Evolutionary conservation across 2,797 vertebrate species (phyloP), one percentile per base, ranked within the genome.

Genomic region (Ataeniobius toweri): DNA sequence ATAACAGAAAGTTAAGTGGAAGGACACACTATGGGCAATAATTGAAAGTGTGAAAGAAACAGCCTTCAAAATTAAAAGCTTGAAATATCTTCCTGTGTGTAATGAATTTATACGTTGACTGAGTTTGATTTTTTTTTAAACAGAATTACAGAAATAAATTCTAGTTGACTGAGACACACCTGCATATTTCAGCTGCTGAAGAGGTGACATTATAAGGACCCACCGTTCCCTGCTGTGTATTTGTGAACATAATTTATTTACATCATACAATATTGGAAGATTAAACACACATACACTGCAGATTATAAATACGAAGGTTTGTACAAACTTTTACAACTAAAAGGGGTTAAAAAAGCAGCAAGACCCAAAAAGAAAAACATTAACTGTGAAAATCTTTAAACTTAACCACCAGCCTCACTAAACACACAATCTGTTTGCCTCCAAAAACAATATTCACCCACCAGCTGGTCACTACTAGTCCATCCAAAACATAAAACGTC

Each of bases 241-340:
- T 89, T 94, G 93, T 93, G 92, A 94, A 95, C 94, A 95, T 91
- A 86, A 91, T 95, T 95, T 95, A 95, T 96, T 95, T 94, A 94
- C 93, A 95, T 91, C 84, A 93, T 94, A 94, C 92, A 88, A 91
- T 91, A 93, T 88, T 86, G 92, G 89, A 92, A 87, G 93, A 92
- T 91, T 94, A 94, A 76, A 89, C 93, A 65, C 61, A 13, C 58
- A 28, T 28, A 63, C 61, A 63, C 89, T 74, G 89, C 90, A 94
- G 92, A 93, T 94, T 94, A 95, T 95, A 96, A 96, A 96, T 95
- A 95, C 95, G 91, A 92, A 93, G 81, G 88, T 92, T 94, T 94
- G 89, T 94, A 95, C 94, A 95, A 95, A 95, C 93, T 93, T 93
- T 90, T 90, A 92, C 89, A 94, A 94, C 93, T 94, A 95, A 93